Evolutionary conservation across 2,888 invertebrate species (phyloP).

Genomic region (Ganaspis brasiliensis): DNA sequence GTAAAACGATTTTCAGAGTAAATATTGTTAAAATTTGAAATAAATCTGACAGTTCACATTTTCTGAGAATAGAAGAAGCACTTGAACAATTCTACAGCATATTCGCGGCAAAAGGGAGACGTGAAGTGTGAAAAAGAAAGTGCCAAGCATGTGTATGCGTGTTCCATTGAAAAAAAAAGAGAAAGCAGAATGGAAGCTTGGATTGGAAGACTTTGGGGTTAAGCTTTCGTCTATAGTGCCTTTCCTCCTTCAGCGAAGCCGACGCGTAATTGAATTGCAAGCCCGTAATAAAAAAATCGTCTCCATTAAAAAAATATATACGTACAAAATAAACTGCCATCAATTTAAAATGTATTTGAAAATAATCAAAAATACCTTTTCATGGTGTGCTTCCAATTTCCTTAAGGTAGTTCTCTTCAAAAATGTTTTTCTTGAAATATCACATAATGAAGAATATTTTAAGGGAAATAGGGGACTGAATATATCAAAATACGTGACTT

Average conservation of each 20-base stretch:
- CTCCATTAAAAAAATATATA: neutral
- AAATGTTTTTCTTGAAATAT: too few species aligned
- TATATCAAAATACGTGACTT: too few species aligned
- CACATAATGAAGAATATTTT: too few species aligned
- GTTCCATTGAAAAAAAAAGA: neutral
- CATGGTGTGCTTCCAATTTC: too few species aligned
- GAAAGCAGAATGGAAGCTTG: slow-evolving; percentile 4
- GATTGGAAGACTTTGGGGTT: slow-evolving; percentile 8
- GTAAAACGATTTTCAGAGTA: neutral
- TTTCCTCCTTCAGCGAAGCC: slow-evolving; percentile 4
- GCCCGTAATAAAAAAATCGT: neutral
- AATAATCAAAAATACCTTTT: too few species aligned
- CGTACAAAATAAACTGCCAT: too few species aligned
- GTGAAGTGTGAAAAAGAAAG: slow-evolving; percentile 29
- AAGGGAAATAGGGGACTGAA: too few species aligned
- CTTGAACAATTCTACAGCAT: slow-evolving; percentile 12
- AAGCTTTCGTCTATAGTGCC: slow-evolving; percentile 13
- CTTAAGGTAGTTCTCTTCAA: too few species aligned
- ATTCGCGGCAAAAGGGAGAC: neutral
- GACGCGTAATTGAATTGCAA: slow-evolving; percentile 25
- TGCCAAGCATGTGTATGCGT: neutral
- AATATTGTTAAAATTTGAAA: neutral
- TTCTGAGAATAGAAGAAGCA: neutral
- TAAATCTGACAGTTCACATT: slow-evolving; percentile 17
- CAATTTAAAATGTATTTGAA: too few species aligned